Evolutionary conservation across 2,113 vertebrate genomes (phyloP).

Genomic region (Prionailurus viverrinus): DNA sequence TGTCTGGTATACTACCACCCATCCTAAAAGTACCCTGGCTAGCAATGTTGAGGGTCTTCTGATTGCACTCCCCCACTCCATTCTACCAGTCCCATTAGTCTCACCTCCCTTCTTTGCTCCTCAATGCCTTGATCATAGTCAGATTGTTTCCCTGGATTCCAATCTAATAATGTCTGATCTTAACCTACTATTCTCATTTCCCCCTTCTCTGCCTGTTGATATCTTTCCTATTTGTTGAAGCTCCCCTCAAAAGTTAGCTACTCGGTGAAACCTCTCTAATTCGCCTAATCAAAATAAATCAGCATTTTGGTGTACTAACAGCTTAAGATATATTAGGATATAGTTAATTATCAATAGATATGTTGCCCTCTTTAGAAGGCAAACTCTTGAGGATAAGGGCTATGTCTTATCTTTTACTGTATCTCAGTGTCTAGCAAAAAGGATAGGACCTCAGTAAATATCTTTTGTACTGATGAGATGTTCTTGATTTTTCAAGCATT

Average conservation of each 20-base stretch:
- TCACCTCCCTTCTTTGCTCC: not conserved
- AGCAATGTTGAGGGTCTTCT: not conserved
- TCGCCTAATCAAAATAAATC: not conserved
- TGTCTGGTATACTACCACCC: not conserved
- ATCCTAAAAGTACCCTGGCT: not conserved
- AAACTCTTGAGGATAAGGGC: not conserved
- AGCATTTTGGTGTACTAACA: not conserved
- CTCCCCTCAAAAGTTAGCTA: not conserved
- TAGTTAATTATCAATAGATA: not conserved
- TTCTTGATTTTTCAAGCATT: not conserved
- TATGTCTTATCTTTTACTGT: not conserved
- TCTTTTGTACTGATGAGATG: not conserved
- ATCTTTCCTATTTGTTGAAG: not conserved
- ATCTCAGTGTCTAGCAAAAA: constrained; percentile 18
- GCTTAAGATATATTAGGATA: not conserved
- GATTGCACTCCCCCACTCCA: not conserved
- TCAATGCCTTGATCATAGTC: not conserved
- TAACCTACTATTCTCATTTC: not conserved
- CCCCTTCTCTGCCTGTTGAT: not conserved
- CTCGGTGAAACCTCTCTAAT: not conserved
- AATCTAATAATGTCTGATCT: not conserved
- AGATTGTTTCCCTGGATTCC: not conserved
- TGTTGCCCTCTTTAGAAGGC: not conserved
- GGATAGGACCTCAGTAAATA: not conserved
- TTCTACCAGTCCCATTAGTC: not conserved